These are phyloP conservation scores for Ennomos quercinarius DNA, from an alignment of 2,888 invertebrate genomes.

Conservation along the genomic window DNA sequence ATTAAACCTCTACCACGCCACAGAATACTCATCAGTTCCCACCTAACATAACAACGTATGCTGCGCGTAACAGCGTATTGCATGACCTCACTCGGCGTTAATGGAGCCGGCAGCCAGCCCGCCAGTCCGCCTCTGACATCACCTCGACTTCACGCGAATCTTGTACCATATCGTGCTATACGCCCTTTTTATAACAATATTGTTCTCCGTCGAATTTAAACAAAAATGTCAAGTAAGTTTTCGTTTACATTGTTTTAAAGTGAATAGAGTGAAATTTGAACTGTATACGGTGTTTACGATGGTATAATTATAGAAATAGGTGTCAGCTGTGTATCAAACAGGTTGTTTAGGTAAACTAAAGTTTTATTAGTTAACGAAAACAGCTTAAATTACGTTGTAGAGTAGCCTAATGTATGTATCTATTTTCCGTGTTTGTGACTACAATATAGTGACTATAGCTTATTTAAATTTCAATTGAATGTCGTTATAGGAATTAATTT, in stretches of 20 bases:
- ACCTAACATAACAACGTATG: constrained; percentile 11
- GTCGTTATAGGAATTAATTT: constrained; percentile 1
- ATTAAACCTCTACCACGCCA: background rate
- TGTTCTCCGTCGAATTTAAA: background rate
- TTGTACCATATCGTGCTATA: background rate
- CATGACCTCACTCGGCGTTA: constrained; percentile 41
- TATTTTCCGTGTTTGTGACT: background rate
- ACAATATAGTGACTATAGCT: constrained; percentile 2
- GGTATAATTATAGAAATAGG: constrained; percentile 20
- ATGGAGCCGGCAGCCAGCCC: constrained; percentile 14
- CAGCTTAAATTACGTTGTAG: background rate
- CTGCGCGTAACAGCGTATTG: constrained; percentile 8
- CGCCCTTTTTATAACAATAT: background rate
- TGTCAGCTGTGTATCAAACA: constrained; percentile 27
- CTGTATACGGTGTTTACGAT: constrained; percentile 18
- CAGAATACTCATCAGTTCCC: constrained; percentile 8
- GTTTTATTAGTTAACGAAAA: background rate
- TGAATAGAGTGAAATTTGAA: background rate
- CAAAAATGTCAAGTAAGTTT: constrained; percentile 22
- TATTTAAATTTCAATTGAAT: constrained; percentile 6
- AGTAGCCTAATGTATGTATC: no score
- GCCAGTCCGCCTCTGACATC: constrained; percentile 23
- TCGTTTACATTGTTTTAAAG: background rate
- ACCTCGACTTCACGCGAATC: constrained; percentile 9
- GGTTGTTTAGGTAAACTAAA: constrained; percentile 16